Evolutionary conservation across 2,113 vertebrate genomes (phyloP).

Genomic region (Cavia aperea): DNA sequence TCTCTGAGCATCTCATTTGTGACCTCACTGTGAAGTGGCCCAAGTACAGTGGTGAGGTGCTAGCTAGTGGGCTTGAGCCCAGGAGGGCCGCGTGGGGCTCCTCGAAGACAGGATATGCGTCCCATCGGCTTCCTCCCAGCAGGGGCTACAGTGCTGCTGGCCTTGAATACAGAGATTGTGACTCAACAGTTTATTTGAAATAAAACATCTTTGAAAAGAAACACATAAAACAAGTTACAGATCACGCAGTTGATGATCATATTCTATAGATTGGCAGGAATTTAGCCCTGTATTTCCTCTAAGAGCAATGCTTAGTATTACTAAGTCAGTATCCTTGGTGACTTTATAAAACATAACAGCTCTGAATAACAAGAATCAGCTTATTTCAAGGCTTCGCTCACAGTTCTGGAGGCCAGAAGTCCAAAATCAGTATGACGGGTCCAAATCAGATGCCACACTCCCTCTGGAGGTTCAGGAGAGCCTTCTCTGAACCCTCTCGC

Average conservation of each 20-base stretch:
- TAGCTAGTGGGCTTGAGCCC: neutral
- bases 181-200: neutral
- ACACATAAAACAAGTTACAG: neutral
- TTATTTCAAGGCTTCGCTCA: neutral
- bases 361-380: neutral
- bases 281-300: neutral
- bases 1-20: neutral
- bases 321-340: neutral
- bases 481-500: neutral
- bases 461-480: neutral
- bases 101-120: neutral
- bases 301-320: neutral
- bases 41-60: rapidly evolving
- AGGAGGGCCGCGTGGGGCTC: no score
- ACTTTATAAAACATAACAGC: neutral
- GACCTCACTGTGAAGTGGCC: neutral
- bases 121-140: neutral
- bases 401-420: neutral
- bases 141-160: neutral
- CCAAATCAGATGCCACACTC: neutral
- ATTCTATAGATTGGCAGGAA: neutral
- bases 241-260: neutral
- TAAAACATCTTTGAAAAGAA: neutral
- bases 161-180: neutral
- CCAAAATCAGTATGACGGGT: neutral